phyloP scores from a whole-genome alignment of 2,797 vertebrate genomes.

The Eurystomus glaucurus region DNA sequence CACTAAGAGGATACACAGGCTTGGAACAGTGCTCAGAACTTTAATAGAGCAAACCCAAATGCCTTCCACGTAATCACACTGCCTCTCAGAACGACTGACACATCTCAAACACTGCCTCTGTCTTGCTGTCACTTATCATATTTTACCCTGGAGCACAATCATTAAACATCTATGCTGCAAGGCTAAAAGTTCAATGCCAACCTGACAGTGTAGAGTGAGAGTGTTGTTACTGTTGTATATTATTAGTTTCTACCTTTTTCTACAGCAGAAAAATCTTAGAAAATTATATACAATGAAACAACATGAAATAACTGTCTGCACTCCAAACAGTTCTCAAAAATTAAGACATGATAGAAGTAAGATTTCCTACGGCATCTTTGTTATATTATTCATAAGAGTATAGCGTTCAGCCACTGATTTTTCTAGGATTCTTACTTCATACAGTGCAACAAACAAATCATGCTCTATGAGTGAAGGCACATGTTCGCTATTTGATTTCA shows the following conservation, averaged over 20 bases:
- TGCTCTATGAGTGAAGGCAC: background rate
- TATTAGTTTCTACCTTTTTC: background rate
- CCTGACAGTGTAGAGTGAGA: background rate
- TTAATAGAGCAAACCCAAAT: background rate
- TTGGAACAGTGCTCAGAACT: background rate
- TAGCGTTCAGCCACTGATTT: background rate
- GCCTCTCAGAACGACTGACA: constrained; percentile 7
- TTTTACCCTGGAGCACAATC: constrained; percentile 7
- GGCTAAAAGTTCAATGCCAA: constrained; percentile 5
- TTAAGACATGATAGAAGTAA: background rate
- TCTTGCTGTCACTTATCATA: background rate
- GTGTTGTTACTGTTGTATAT: background rate
- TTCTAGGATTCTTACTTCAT: background rate
- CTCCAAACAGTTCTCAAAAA: background rate
- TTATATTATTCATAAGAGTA: background rate
- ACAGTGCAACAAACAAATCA: background rate
- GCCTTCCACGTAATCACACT: background rate
- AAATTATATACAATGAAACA: background rate
- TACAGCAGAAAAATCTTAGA: background rate
- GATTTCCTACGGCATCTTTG: background rate
- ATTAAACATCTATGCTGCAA: background rate
- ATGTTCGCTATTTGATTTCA: background rate
- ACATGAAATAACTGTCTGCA: background rate
- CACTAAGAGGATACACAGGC: background rate
- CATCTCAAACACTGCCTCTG: background rate